Conservation (phyloP, 1,140 invertebrate species). For the Calycopis cecrops region DNA sequence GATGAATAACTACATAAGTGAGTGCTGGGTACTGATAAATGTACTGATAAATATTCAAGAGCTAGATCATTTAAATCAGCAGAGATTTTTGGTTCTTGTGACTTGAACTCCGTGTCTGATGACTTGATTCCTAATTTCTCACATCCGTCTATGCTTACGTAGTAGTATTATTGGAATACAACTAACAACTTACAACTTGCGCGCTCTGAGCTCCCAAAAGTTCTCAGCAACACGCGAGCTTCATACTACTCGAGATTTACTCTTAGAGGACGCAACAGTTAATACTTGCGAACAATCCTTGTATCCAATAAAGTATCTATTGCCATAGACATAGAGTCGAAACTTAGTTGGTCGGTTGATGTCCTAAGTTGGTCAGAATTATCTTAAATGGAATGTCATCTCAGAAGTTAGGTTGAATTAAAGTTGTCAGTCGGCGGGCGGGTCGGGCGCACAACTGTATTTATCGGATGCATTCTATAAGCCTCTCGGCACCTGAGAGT, state of each 20-base stretch:
- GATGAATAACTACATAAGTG: no score
- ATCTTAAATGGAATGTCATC: conserved; percentile 55
- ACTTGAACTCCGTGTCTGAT: neutral
- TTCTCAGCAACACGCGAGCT: neutral
- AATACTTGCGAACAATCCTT: conserved; percentile 14
- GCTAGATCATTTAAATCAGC: no score
- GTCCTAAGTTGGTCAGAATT: conserved; percentile 32
- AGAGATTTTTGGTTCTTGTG: no score
- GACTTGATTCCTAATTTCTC: neutral
- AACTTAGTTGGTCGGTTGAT: conserved; percentile 14
- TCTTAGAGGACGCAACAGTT: conserved; percentile 37
- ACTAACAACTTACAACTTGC: neutral
- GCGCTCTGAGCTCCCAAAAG: neutral
- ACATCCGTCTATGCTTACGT: neutral
- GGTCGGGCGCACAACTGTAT: neutral
- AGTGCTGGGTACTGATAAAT: no score
- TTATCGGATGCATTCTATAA: conserved; percentile 2
- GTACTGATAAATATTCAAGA: no score
- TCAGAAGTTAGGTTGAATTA: conserved; percentile 63
- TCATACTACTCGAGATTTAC: conserved; percentile 2
- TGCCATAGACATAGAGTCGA: conserved; percentile 24
- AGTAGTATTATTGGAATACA: neutral
- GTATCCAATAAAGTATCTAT: conserved; percentile 12
- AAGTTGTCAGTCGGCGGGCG: conserved; percentile 41
- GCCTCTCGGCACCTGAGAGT: neutral